A percentile compares a stretch with the other conserved stretches of the same genome.
phyloP scores from a whole-genome alignment of 2,888 invertebrate genomes.

The Thymelicus acteon region DNA sequence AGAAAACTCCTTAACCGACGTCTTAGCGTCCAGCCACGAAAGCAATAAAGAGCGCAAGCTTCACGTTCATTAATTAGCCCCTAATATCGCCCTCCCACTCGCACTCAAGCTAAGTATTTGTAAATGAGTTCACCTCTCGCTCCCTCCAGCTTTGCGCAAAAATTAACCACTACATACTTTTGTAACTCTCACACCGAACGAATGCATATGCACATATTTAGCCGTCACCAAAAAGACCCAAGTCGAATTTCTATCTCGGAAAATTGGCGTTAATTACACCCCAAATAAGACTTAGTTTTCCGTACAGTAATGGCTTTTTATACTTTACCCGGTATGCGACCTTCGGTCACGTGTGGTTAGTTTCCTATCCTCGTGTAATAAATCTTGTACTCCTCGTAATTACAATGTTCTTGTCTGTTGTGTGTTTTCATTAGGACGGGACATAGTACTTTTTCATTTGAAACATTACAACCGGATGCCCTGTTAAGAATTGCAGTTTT shows the following conservation, averaged over 20 bases:
- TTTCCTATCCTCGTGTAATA: slow-evolving; percentile 80
- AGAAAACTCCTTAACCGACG: slow-evolving; percentile 82
- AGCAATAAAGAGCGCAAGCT: slow-evolving; percentile 85
- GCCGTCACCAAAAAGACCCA: slow-evolving; percentile 53
- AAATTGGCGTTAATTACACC: slow-evolving; percentile 69
- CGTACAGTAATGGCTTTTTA: slow-evolving; percentile 55
- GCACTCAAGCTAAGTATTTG: slow-evolving; percentile 72
- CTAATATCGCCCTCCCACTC: slow-evolving; percentile 70
- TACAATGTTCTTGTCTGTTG: slow-evolving; percentile 83
- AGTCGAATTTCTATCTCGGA: slow-evolving; percentile 52
- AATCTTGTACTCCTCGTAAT: slow-evolving; percentile 82
- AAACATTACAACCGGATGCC: slow-evolving; percentile 41
- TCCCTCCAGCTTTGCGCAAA: slow-evolving; percentile 84
- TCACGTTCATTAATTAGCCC: slow-evolving; percentile 86
- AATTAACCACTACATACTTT: slow-evolving; percentile 83
- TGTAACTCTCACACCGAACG: slow-evolving; percentile 70
- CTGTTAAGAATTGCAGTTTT: slow-evolving; percentile 30
- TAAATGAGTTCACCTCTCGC: slow-evolving; percentile 80
- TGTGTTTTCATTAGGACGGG: slow-evolving; percentile 79
- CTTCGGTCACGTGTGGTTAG: slow-evolving; percentile 78
- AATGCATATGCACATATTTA: slow-evolving; percentile 77
- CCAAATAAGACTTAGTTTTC: slow-evolving; percentile 68
- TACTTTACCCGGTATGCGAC: slow-evolving; percentile 55
- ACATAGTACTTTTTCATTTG: slow-evolving; percentile 47
- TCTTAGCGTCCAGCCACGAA: slow-evolving; percentile 83